Evolutionary conservation across 64 coral and sea anemone species (phyloP), one percentile per base, ranked within the genome.

Genomic region (Pocillopora damicornis): DNA sequence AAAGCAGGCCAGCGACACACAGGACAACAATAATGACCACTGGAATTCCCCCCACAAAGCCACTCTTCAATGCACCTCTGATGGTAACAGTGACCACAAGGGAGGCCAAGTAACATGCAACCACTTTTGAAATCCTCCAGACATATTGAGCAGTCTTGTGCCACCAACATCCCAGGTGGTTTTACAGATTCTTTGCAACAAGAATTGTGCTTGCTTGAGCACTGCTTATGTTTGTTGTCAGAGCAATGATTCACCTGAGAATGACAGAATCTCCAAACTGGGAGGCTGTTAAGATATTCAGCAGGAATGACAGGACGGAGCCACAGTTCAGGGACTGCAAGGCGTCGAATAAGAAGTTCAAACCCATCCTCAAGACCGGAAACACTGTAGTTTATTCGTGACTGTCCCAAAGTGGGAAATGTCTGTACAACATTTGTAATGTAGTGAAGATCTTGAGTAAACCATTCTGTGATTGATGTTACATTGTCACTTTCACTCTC

Each of bases 1-100:
- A 88, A 95, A 35, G 93, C 93, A 57, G 93, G 93, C 89, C 93
- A 91, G 61, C 93, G 77, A 64, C 93, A 95, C 37, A 78, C 88
- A 78, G 93, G 93, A 36, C 93, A 95, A 61, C 89, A 91, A 9
- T 88, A 90, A 61, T 72, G 78, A 56, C 78, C 45, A 73, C 36
- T 74, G 36, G 77, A 87, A 86, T 69, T 83, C 17, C 89, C 93
- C 63, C 77, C 72, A 61, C 76, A 85, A 0, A 95, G 79, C 93
- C 93, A 95, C 35, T 34, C 85, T 38, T 81, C 77, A 61, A 95
- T 88, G 56, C 93, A 95, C 9, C 91, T 79, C 69, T 91, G 93
- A 79, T 95, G 93, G 63, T 91, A 95, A 13, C 77, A 87, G 61
- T 95, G 93, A 35, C 89, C 86, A 86, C 93, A 95, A 9, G 93